phyloP scores from a whole-genome alignment of 2,888 invertebrate genomes.

The Aplocera efformata region DNA sequence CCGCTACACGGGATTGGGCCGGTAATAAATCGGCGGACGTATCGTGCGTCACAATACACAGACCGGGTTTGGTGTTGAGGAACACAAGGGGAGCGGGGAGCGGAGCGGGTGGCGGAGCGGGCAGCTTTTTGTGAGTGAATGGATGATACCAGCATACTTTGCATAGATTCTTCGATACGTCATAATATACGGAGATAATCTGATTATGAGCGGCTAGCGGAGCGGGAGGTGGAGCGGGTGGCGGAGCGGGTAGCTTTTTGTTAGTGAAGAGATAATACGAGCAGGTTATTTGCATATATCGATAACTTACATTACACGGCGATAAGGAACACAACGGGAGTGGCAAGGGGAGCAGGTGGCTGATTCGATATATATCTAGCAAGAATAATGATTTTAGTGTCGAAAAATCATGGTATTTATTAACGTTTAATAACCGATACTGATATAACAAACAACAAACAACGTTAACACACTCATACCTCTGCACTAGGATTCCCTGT shows the following conservation, averaged over 20 bases:
- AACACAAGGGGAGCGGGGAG: constrained; percentile 1
- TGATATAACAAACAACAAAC: too few species aligned
- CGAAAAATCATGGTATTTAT: too few species aligned
- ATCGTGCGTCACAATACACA: constrained; percentile 21
- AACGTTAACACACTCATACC: too few species aligned
- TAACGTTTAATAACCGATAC: too few species aligned
- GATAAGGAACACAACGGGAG: background rate
- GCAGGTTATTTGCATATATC: too few species aligned
- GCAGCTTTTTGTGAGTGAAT: background rate
- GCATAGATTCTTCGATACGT: constrained; percentile 4
- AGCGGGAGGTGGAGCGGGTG: constrained; percentile 2
- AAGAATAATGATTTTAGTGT: too few species aligned
- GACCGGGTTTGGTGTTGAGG: background rate
- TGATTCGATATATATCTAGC: too few species aligned
- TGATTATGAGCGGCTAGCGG: background rate
- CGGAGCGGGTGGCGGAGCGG: constrained; percentile 1
- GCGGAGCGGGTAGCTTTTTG: background rate
- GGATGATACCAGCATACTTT: too few species aligned
- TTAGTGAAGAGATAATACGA: too few species aligned
- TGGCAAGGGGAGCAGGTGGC: constrained; percentile 1
- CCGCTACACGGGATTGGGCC: constrained; percentile 30
- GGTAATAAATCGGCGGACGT: constrained; percentile 20
- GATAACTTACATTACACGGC: constrained; percentile 15
- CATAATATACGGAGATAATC: constrained; percentile 9
- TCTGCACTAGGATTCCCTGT: too few species aligned